These are phyloP conservation scores for Cepaea nemoralis DNA, from an alignment of 1,140 invertebrate genomes.

Conservation along the genomic window DNA sequence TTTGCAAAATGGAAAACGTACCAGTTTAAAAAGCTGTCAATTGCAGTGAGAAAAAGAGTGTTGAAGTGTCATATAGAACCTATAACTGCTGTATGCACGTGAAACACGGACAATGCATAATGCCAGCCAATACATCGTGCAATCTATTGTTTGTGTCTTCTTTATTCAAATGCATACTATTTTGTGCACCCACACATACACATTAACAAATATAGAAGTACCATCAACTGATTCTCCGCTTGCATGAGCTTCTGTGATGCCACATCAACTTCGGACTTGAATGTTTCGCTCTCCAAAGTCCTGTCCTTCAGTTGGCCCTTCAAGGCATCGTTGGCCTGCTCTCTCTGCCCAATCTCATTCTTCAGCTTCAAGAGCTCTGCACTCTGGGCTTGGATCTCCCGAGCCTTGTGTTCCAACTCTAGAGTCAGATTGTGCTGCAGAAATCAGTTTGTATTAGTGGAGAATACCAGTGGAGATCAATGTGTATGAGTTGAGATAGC, in stretches of 20 bases:
- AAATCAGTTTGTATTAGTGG: neutral
- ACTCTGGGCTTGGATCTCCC: constrained; percentile 38
- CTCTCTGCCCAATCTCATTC: constrained; percentile 28
- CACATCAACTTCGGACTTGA: constrained; percentile 25
- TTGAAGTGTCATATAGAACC: no score
- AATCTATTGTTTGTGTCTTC: no score
- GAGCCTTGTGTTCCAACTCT: constrained; percentile 16
- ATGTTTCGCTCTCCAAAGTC: constrained; percentile 36
- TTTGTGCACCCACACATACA: no score
- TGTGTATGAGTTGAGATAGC: no score
- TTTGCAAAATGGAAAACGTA: no score
- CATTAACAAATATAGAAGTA: neutral
- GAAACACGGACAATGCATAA: no score
- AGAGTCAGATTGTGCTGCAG: constrained; percentile 20
- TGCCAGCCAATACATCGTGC: no score
- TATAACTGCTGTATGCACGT: no score
- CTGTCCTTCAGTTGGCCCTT: constrained; percentile 45
- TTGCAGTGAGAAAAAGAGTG: no score
- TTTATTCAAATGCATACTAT: no score
- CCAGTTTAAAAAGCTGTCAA: no score
- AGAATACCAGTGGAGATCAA: no score
- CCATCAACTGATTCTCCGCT: constrained; percentile 18
- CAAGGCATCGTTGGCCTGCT: constrained; percentile 36
- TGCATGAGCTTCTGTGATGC: constrained; percentile 23
- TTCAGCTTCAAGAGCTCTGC: constrained; percentile 42